These are phyloP conservation scores for Chaenocephalus aceratus DNA, from an alignment of 2,113 vertebrate genomes.

Conservation along the genomic window DNA sequence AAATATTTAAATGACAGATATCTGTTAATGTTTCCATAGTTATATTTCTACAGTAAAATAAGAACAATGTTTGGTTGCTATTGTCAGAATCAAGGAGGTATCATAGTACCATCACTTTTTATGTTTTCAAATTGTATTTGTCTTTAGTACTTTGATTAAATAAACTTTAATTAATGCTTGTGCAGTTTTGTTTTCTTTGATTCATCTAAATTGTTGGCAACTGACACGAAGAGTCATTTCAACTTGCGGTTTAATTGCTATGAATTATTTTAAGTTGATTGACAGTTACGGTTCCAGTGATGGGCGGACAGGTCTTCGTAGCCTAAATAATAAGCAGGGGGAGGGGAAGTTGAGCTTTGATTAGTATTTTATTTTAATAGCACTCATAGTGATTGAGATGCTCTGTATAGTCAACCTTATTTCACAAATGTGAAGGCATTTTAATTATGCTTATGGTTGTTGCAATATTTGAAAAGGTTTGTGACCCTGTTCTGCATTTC, in stretches of 20 bases:
- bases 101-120: neutral
- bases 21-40: neutral
- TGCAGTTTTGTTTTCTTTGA: neutral
- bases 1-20: neutral
- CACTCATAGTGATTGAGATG: neutral
- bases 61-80: neutral
- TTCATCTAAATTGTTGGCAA: neutral
- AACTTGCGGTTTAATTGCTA: slow-evolving; percentile 19
- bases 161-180: neutral
- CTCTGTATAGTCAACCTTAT: slow-evolving; percentile 1
- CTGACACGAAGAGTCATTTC: slow-evolving; percentile 24
- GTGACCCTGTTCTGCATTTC: slow-evolving; percentile 27
- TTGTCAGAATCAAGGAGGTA: neutral
- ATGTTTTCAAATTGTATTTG: neutral
- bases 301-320: slow-evolving; percentile 26
- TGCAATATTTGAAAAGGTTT: slow-evolving; percentile 1
- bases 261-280: slow-evolving; percentile 26
- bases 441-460: neutral
- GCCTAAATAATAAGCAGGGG: slow-evolving; percentile 22
- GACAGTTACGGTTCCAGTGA: slow-evolving; percentile 30
- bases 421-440: slow-evolving; percentile 10
- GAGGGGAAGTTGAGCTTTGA: slow-evolving; percentile 3
- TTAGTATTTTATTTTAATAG: slow-evolving; percentile 20
- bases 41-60: too few relatives aligned
- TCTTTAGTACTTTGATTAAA: neutral